Evolutionary conservation across 2,888 invertebrate genomes (phyloP).

Genomic region (Rotaria socialis): DNA sequence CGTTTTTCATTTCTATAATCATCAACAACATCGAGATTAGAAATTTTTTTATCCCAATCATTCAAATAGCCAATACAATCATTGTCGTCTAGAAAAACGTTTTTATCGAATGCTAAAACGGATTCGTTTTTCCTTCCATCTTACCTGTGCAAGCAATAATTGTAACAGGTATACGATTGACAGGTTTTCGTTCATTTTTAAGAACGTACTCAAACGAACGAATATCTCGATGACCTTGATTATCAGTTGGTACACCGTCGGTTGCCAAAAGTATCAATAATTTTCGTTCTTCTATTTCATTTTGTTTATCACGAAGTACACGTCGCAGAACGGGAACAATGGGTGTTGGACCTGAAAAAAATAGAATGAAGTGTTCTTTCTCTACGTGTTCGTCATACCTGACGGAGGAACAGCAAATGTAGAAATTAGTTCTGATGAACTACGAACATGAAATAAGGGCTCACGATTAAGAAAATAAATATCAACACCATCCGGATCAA

Average conservation of each 20-base stretch:
- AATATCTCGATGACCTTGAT: slow-evolving; percentile 38
- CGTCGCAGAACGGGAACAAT: slow-evolving; percentile 8
- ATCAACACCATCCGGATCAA: slow-evolving; percentile 43
- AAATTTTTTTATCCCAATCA: slow-evolving; percentile 42
- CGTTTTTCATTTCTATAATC: slow-evolving; percentile 42
- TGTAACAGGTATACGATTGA: slow-evolving; percentile 5
- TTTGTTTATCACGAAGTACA: slow-evolving; percentile 34
- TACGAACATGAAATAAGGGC: slow-evolving; percentile 23
- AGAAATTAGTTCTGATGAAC: slow-evolving; percentile 16
- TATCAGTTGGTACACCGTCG: slow-evolving; percentile 43
- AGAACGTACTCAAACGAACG: slow-evolving; percentile 38
- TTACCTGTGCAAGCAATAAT: slow-evolving; percentile 41
- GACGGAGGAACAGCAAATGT: slow-evolving; percentile 36
- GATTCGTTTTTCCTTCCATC: too few species aligned
- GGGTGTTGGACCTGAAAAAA: slow-evolving; percentile 37
- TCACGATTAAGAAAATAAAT: slow-evolving; percentile 42
- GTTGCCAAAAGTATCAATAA: slow-evolving; percentile 41
- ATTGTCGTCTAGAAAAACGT: slow-evolving; percentile 22
- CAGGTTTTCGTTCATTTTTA: not conserved
- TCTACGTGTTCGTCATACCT: too few species aligned
- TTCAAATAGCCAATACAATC: slow-evolving; percentile 44
- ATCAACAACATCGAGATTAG: slow-evolving; percentile 43
- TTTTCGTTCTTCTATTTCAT: slow-evolving; percentile 39
- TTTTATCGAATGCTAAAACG: too few species aligned
- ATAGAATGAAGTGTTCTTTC: too few species aligned